Evolutionary conservation across 2,888 invertebrate species (phyloP).

Genomic region (Philopedon plagiatum): DNA sequence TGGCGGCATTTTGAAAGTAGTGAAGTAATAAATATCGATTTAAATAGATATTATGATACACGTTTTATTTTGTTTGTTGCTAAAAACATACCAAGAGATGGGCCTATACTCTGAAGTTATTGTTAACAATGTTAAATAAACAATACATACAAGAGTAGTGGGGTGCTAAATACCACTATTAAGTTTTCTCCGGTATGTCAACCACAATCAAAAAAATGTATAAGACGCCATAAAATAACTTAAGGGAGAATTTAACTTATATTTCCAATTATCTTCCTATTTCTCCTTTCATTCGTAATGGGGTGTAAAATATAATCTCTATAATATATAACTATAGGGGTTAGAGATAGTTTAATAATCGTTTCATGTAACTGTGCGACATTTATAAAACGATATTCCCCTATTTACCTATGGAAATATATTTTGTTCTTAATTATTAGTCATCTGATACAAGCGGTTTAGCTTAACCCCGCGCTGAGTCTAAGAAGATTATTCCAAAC

Average conservation of each 20-base stretch:
- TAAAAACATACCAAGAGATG: too few relatives aligned
- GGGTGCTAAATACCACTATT: too few relatives aligned
- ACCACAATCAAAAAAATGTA: too few relatives aligned
- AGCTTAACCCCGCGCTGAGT: slow-evolving; percentile 34
- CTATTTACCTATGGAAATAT: slow-evolving; percentile 34
- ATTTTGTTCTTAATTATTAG: slow-evolving; percentile 29
- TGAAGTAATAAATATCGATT: too few relatives aligned
- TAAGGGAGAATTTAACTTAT: too few relatives aligned
- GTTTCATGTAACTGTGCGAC: not conserved
- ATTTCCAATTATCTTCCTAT: not conserved
- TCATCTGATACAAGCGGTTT: slow-evolving; percentile 38
- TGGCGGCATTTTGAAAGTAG: too few relatives aligned
- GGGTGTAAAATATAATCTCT: not conserved
- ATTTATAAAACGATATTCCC: slow-evolving; percentile 31
- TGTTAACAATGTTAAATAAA: too few relatives aligned
- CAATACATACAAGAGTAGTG: too few relatives aligned
- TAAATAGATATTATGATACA: too few relatives aligned
- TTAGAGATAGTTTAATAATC: slow-evolving; percentile 2
- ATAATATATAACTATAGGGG: not conserved
- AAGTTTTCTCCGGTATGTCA: too few relatives aligned
- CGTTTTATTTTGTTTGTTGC: too few relatives aligned
- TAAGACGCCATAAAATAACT: not conserved
- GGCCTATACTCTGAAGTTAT: too few relatives aligned
- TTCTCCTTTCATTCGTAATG: not conserved
- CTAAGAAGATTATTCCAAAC: slow-evolving; percentile 41